These are phyloP conservation scores for Crepidodera aurea DNA, from an alignment of 2,888 invertebrate genomes.

Conservation along the genomic window DNA sequence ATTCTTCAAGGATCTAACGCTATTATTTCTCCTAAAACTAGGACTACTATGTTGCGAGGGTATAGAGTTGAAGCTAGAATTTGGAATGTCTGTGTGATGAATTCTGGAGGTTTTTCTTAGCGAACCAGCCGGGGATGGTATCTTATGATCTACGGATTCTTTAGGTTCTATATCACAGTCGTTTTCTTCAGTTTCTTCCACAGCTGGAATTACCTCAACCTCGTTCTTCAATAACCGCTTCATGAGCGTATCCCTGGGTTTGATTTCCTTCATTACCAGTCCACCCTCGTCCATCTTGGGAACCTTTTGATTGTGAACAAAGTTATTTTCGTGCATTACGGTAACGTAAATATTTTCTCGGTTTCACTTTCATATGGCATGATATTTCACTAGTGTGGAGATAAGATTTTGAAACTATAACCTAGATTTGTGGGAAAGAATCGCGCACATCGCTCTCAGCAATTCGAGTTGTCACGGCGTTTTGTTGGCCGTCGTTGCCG, in stretches of 20 bases:
- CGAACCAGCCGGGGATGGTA: constrained; percentile 44
- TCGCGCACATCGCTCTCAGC: constrained; percentile 35
- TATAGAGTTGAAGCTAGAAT: constrained; percentile 39
- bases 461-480: constrained; percentile 18
- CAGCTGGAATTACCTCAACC: constrained; percentile 34
- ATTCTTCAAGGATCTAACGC: constrained; percentile 51
- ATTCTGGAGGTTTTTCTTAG: constrained; percentile 40
- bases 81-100: constrained; percentile 31
- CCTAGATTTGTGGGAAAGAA: constrained; percentile 24
- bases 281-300: constrained; percentile 36
- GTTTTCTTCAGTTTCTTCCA: constrained; percentile 35
- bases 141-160: constrained; percentile 28
- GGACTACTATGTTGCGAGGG: constrained; percentile 49
- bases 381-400: constrained; percentile 18
- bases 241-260: constrained; percentile 26
- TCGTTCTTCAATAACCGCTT: constrained; percentile 31
- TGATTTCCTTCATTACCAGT: constrained; percentile 37
- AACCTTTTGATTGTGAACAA: constrained; percentile 13
- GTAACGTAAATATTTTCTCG: constrained; percentile 20
- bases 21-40: constrained; percentile 51
- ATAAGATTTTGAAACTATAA: constrained; percentile 27
- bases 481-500: constrained; percentile 30
- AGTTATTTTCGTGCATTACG: constrained; percentile 17
- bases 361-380: constrained; percentile 20
- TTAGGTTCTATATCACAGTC: constrained; percentile 44